These are phyloP conservation scores for Nematolebias whitei DNA, from an alignment of 2,113 vertebrate genomes.

Conservation along the genomic window DNA sequence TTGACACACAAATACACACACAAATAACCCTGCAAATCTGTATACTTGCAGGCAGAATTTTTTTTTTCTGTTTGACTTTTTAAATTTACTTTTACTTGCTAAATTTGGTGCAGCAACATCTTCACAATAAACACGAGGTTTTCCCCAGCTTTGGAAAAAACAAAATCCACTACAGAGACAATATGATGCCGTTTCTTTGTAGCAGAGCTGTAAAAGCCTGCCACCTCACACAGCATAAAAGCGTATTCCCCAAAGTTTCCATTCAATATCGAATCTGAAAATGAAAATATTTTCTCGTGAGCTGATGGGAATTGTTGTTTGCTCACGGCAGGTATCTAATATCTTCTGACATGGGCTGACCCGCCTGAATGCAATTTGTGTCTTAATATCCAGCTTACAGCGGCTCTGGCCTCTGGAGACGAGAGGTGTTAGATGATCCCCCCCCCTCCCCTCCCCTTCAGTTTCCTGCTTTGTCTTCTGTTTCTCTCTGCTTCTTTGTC, in stretches of 20 bases:
- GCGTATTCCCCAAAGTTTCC: slow-evolving; percentile 96
- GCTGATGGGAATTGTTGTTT: slow-evolving; percentile 99
- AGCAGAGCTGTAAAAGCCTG: slow-evolving; percentile 83
- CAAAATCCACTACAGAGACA: slow-evolving; percentile 89
- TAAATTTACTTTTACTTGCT: slow-evolving; percentile 41
- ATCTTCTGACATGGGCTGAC: slow-evolving; percentile 97
- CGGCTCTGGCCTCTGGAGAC: slow-evolving; percentile 85
- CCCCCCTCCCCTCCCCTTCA: slow-evolving; percentile 11
- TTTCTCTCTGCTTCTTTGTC: slow-evolving; percentile 23
- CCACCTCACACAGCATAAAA: slow-evolving; percentile 87
- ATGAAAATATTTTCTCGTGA: slow-evolving; percentile 98
- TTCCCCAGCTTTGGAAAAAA: slow-evolving; percentile 86
- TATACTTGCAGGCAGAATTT: slow-evolving; percentile 42
- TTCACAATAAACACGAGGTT: slow-evolving; percentile 73
- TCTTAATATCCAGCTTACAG: slow-evolving; percentile 98
- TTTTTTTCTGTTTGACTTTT: slow-evolving; percentile 13
- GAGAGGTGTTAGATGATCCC: slow-evolving; percentile 77
- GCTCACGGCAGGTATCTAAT: slow-evolving; percentile 95
- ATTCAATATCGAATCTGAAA: slow-evolving; percentile 97
- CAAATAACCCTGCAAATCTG: slow-evolving; percentile 31
- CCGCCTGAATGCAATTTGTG: slow-evolving; percentile 99
- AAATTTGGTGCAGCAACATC: slow-evolving; percentile 23
- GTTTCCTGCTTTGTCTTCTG: slow-evolving; percentile 40
- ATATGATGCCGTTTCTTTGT: slow-evolving; percentile 89
- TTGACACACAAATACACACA: background rate